Percentiles rank a stretch among this genome's conserved stretches.
phyloP scores from a whole-genome alignment of 2,888 invertebrate species.

The Spialia ferax region DNA sequence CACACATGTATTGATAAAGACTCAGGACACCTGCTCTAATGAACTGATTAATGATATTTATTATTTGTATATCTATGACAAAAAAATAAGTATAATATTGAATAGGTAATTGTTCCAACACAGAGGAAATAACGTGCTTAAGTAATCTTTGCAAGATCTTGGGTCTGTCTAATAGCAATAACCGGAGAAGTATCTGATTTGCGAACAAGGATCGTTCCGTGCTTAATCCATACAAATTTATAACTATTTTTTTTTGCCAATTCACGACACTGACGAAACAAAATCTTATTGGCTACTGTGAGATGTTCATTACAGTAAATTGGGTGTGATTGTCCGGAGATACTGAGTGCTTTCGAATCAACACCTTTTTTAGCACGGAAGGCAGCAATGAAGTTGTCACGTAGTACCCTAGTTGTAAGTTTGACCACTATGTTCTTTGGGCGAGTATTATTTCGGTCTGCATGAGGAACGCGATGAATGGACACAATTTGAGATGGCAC shows the following conservation, averaged over 20 bases:
- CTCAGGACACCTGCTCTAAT: too few relatives aligned
- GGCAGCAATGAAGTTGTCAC: neutral
- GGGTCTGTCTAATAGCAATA: neutral
- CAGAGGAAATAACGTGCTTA: neutral
- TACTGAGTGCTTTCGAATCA: neutral
- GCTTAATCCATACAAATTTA: neutral
- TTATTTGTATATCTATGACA: too few relatives aligned
- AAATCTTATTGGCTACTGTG: neutral
- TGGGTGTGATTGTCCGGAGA: neutral
- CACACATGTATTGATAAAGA: too few relatives aligned
- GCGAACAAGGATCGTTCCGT: neutral
- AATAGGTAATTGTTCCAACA: too few relatives aligned
- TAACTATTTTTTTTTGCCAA: neutral
- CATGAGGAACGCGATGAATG: neutral
- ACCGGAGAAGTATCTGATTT: neutral
- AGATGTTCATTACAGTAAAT: conserved; percentile 3
- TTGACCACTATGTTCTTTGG: neutral
- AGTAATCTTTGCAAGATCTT: neutral
- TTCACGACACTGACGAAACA: neutral
- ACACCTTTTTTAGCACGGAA: neutral
- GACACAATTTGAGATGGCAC: neutral
- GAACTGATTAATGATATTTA: too few relatives aligned
- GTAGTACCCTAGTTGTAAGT: neutral
- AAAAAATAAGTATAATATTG: too few relatives aligned
- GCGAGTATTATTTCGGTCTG: conserved; percentile 2